phyloP scores from a whole-genome alignment of 2,888 invertebrate genomes.

The Aphidoletes aphidimyza region DNA sequence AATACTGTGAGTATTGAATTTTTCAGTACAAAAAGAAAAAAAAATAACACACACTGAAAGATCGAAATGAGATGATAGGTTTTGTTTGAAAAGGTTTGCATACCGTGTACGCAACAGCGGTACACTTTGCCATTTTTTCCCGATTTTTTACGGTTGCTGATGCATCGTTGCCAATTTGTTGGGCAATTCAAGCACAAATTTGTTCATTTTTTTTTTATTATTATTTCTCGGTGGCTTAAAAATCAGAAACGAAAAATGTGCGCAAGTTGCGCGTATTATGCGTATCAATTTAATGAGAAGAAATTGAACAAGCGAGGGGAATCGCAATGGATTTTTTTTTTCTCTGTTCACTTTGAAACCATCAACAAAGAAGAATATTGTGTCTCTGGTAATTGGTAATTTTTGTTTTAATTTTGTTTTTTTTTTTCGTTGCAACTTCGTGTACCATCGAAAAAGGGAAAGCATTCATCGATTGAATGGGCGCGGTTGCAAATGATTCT shows the following conservation, averaged over 20 bases:
- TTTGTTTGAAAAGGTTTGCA: neutral
- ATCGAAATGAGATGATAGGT: slow-evolving; percentile 18
- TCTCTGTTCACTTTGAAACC: neutral
- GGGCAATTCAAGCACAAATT: slow-evolving; percentile 12
- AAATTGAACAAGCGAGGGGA: slow-evolving; percentile 11
- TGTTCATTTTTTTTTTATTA: too few species aligned
- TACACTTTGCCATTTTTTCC: neutral
- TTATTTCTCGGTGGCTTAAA: neutral
- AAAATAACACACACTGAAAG: too few species aligned
- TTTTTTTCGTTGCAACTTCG: neutral
- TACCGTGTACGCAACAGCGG: slow-evolving; percentile 45
- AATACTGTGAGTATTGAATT: neutral
- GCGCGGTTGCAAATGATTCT: slow-evolving; percentile 3
- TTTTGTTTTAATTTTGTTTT: neutral
- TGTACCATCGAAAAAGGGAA: too few species aligned
- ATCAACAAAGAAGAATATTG: slow-evolving; percentile 6
- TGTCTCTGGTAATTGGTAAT: slow-evolving; percentile 24
- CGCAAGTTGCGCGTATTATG: neutral
- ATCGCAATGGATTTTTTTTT: neutral
- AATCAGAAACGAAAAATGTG: neutral
- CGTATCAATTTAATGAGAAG: slow-evolving; percentile 49
- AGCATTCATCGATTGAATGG: slow-evolving; percentile 27
- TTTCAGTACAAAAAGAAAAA: too few species aligned
- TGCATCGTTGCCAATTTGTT: neutral
- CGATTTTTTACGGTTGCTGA: too few species aligned